These are phyloP conservation scores for Oryzaephilus surinamensis DNA, from an alignment of 1,140 invertebrate species.

Conservation along the genomic window DNA sequence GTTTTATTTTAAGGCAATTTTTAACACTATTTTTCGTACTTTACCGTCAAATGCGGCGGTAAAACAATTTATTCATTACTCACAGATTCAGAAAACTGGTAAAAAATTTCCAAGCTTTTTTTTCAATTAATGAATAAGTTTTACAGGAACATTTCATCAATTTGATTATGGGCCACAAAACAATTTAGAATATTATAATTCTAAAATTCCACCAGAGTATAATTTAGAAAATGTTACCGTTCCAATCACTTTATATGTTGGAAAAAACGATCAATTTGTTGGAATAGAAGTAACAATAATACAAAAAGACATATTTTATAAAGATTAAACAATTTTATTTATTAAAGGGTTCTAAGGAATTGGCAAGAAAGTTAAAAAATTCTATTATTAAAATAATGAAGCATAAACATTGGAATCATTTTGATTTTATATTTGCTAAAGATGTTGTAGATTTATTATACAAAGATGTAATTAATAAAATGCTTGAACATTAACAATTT, in stretches of 20 bases:
- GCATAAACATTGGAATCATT: conserved; percentile 1
- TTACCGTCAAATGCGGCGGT: conserved; percentile 1
- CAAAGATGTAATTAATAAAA: conserved; percentile 2
- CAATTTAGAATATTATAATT: conserved; percentile 1
- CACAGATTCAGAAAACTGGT: conserved; percentile 1
- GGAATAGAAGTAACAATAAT: neutral
- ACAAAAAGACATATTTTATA: neutral
- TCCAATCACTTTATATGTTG: conserved; percentile 2
- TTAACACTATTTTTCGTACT: neutral
- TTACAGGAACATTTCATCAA: neutral
- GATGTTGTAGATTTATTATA: conserved; percentile 3
- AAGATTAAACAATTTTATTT: neutral
- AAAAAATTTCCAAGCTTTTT: too few relatives aligned
- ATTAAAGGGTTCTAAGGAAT: neutral
- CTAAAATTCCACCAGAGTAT: conserved; percentile 1
- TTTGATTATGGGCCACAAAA: neutral
- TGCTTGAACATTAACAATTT: conserved; percentile 4
- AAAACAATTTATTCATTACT: conserved; percentile 1
- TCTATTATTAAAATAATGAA: neutral
- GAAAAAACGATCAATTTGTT: conserved; percentile 1
- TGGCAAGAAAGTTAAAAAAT: neutral
- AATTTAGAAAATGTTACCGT: neutral
- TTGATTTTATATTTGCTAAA: conserved; percentile 5
- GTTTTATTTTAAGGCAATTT: neutral
- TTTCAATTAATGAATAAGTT: too few relatives aligned